A percentile compares a stretch with the other conserved stretches of the same genome.
These are phyloP conservation scores for Hipposideros armiger DNA, from an alignment of 2,113 vertebrate genomes.

Conservation along the genomic window DNA sequence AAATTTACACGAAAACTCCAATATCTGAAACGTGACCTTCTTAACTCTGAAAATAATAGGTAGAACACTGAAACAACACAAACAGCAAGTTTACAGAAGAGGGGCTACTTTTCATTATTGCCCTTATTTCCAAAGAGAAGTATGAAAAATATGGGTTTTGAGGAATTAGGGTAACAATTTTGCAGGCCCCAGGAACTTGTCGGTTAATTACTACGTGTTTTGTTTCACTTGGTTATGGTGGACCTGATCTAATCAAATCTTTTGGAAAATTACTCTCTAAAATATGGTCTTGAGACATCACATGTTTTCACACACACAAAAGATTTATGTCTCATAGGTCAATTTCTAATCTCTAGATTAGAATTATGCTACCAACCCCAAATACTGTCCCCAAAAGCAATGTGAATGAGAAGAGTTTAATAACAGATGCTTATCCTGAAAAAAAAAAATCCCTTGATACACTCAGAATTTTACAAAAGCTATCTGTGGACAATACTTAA, in stretches of 20 bases:
- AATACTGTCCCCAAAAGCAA: neutral
- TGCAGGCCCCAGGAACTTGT: neutral
- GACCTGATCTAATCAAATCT: neutral
- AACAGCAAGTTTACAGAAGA: neutral
- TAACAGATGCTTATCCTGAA: neutral
- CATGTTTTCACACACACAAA: neutral
- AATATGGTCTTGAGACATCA: neutral
- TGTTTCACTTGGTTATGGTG: neutral
- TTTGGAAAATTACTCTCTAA: slow-evolving; percentile 15
- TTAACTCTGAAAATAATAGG: neutral
- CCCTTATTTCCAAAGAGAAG: neutral
- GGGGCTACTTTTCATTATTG: neutral
- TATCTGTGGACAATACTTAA: slow-evolving; percentile 15
- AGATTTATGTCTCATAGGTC: neutral
- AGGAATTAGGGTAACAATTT: neutral
- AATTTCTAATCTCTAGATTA: neutral
- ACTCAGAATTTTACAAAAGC: slow-evolving; percentile 19
- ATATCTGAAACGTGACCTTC: neutral
- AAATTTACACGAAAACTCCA: neutral
- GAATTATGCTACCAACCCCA: slow-evolving; percentile 14
- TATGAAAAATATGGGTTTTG: neutral
- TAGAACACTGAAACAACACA: neutral
- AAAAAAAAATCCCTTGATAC: neutral
- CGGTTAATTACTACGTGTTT: neutral
- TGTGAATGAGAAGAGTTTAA: neutral